Evolutionary conservation across 1,140 invertebrate species (phyloP), one percentile per base, ranked within the genome.

Genomic region (Dolichoris vasculosae): DNA sequence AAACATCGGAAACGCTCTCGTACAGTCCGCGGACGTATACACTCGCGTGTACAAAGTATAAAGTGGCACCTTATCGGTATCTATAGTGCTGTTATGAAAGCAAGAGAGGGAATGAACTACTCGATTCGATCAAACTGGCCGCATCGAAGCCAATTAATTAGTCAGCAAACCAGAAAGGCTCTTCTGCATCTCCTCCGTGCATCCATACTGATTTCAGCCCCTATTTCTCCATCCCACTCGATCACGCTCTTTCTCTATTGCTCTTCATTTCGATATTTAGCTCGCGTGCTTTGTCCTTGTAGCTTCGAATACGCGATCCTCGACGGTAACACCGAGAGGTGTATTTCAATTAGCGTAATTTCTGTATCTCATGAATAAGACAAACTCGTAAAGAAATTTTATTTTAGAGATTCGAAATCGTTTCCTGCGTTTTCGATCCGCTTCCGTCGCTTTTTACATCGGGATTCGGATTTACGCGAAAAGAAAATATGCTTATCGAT

Each of bases 111-210:
- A 0, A 7, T 7, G 20, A 71, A 59, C 23, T 80, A 71, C 82
- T 89, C 82, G 40, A 82, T 88, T 88, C 88, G 86, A 88, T 84
- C 80, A 86, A 87, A 90, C 88, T 89, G 90, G 86, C 87, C 84
- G 89, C 89, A 90, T 89, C 88, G 88, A 89, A 89, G 89, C 88
- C 87, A 90, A 89, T 90, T 90, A 89, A 89, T 90, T 89, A 89
- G 85, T 84, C 87, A 67, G 86, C 83, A 88, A 90, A 87, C 86
- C 86, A 59, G 55, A 35, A 71, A 7, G 43, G 64, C 40, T 59
- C 71, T 20, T 78, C 67, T 79, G 76, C 83, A 69, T 80, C 79
- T 64, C 48, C 46, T 64, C 26, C 30, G 17, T 4, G 26, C 69
- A 30, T 26, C 51, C 48, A n/a, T 35, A 0, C 82, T 81, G 23